Conservation (phyloP, 2,797 vertebrate genomes). For the Petrocephalus schoutedeni region DNA sequence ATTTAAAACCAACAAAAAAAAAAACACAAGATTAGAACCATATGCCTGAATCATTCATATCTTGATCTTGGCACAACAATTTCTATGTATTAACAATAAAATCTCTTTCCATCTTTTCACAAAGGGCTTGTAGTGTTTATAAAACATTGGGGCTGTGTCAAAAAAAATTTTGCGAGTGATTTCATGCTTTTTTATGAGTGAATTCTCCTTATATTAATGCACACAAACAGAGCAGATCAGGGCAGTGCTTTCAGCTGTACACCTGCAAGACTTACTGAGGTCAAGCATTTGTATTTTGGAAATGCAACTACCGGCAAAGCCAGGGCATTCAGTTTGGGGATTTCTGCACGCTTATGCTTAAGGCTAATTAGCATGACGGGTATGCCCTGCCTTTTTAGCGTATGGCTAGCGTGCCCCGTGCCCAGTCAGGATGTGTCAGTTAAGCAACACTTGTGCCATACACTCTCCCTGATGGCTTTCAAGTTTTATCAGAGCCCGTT, state of each 20-base stretch:
- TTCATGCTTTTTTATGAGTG: neutral
- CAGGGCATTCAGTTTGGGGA: neutral
- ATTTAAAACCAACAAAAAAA: neutral
- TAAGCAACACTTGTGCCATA: neutral
- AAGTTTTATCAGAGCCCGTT: neutral
- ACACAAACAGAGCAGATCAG: neutral
- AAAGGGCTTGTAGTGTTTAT: neutral
- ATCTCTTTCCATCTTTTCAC: neutral
- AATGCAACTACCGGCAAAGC: neutral
- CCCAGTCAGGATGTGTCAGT: neutral
- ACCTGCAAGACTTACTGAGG: neutral
- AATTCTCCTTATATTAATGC: neutral
- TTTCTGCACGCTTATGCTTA: neutral
- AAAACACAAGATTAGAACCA: slow-evolving; percentile 22
- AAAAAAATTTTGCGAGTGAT: neutral
- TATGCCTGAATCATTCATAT: slow-evolving; percentile 21
- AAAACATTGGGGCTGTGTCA: neutral
- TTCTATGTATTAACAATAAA: slow-evolving; percentile 1
- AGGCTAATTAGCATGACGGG: neutral
- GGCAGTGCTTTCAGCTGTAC: neutral
- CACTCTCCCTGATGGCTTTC: neutral
- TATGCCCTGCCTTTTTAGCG: neutral
- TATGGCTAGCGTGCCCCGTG: neutral
- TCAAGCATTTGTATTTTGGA: neutral
- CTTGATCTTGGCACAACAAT: neutral